Evolutionary conservation across 2,888 invertebrate genomes (phyloP), one percentile per base, ranked within the genome.

Genomic region (Leptura quadrifasciata): DNA sequence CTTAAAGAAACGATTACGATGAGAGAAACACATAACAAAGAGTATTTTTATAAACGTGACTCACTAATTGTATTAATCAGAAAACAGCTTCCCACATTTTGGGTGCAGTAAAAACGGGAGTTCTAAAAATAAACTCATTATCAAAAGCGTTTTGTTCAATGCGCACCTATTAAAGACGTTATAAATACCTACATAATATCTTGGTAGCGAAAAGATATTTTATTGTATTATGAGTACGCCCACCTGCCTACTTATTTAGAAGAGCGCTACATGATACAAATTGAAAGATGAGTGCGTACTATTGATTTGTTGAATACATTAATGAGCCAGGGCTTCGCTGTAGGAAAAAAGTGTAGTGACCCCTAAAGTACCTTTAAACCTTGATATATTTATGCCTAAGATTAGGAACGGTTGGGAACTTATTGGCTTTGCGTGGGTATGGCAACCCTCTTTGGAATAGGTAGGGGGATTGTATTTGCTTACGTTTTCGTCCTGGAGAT

Each of bases 121-220:
- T 17, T 63, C 76, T 78, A 78, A 78, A 76, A 76, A 78, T 78
- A 78, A 61, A 76, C 54, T 61, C 68, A 65, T 75, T 39, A 63
- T 63, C 63, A 63, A 35, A 63, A 35, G 63, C 18, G 57, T 57
- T 57, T 57, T 63, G 35, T 63, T 35, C 31, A 31, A 18, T 27
- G 24, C 63, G 39, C 39, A 39, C 12, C 21, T 57, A 57, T 21
- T 60, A 27, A 27, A 60, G 9, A 27, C 31, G 27, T 24, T 27
- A 60, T 27, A 60, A 60, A 31, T 35, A 10, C 10, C n/a, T n/a
- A n/a, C n/a, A n/a, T n/a, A n/a, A 20, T 35, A 27, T 39, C 39
- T 63, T 3, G 39, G 18, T 17, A 63, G n/a, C 20, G 35, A 63
- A 17, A 35, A 9, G 18, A 63, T 18, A 10, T 12, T 55, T 55